phyloP scores from a whole-genome alignment of 1,140 invertebrate species.

The Diorhabda elongata region DNA sequence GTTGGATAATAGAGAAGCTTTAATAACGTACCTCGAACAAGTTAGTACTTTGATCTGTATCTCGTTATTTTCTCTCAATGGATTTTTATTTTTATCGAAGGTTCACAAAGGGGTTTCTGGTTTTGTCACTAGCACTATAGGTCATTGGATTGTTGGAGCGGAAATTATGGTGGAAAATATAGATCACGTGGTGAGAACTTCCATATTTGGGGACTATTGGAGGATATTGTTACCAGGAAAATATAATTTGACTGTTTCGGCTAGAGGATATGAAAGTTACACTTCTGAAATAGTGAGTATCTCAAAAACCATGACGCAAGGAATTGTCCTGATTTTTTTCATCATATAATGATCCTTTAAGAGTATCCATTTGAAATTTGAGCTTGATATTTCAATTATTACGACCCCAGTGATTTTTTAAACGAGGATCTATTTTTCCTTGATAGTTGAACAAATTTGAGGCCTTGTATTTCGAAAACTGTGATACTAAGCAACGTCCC shows the following conservation, averaged over 20 bases:
- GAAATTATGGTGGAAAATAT: slow-evolving; percentile 70
- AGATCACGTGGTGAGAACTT: slow-evolving; percentile 65
- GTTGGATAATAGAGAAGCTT: slow-evolving; percentile 81
- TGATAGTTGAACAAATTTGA: no score
- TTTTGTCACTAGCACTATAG: slow-evolving; percentile 74
- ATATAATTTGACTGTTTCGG: slow-evolving; percentile 77
- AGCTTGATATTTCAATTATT: no score
- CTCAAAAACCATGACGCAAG: neutral
- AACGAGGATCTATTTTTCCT: no score
- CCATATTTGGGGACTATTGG: slow-evolving; percentile 87
- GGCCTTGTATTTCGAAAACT: no score
- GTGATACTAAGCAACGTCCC: no score
- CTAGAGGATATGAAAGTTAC: slow-evolving; percentile 51
- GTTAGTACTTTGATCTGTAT: slow-evolving; percentile 46
- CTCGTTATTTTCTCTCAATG: neutral
- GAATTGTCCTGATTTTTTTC: no score
- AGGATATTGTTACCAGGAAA: slow-evolving; percentile 80
- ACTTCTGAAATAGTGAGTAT: slow-evolving; percentile 30
- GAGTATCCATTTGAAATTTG: no score
- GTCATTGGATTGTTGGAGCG: slow-evolving; percentile 67
- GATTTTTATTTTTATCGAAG: slow-evolving; percentile 46
- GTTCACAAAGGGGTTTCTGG: slow-evolving; percentile 86
- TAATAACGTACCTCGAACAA: slow-evolving; percentile 85
- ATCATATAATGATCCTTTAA: no score
- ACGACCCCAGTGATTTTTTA: no score